Percentiles rank a stretch among this genome's conserved stretches.
These are phyloP conservation scores for Nymphalis c-album DNA, from an alignment of 2,888 invertebrate species.

Conservation along the genomic window DNA sequence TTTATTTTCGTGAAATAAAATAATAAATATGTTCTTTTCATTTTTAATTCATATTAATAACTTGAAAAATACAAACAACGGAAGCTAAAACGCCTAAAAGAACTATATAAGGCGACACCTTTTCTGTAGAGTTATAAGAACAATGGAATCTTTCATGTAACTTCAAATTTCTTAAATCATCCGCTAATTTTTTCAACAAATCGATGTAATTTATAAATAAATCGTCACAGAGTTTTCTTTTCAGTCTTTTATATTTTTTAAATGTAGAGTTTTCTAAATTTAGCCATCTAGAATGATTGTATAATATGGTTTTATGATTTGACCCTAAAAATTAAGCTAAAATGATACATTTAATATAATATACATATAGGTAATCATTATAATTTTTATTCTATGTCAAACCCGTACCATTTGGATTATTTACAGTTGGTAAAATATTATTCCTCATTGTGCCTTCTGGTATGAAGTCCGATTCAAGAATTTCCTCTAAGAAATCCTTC, in stretches of 20 bases:
- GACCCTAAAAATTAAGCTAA: slow-evolving; percentile 16
- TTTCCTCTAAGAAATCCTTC: slow-evolving; percentile 70
- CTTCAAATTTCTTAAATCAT: slow-evolving; percentile 47
- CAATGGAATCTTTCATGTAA: slow-evolving; percentile 50
- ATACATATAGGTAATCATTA: neutral
- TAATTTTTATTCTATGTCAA: neutral
- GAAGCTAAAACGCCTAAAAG: neutral
- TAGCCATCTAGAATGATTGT: slow-evolving; percentile 3
- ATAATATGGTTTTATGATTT: neutral
- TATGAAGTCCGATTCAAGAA: slow-evolving; percentile 64
- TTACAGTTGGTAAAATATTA: slow-evolving; percentile 20
- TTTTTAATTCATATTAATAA: neutral
- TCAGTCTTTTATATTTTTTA: slow-evolving; percentile 21
- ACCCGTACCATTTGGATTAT: slow-evolving; percentile 29
- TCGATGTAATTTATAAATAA: slow-evolving; percentile 41
- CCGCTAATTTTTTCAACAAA: slow-evolving; percentile 46
- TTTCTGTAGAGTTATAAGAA: slow-evolving; percentile 33
- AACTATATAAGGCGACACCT: neutral
- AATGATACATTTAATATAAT: neutral
- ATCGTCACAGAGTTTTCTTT: slow-evolving; percentile 17
- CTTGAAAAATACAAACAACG: neutral
- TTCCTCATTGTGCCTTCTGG: slow-evolving; percentile 47
- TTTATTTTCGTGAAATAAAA: slow-evolving; percentile 23
- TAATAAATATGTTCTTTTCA: slow-evolving; percentile 15
- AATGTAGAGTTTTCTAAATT: slow-evolving; percentile 14